Evolutionary conservation across 2,113 vertebrate species (phyloP), one percentile per base, ranked within the genome.

Genomic region (Neolamprologus longior): DNA sequence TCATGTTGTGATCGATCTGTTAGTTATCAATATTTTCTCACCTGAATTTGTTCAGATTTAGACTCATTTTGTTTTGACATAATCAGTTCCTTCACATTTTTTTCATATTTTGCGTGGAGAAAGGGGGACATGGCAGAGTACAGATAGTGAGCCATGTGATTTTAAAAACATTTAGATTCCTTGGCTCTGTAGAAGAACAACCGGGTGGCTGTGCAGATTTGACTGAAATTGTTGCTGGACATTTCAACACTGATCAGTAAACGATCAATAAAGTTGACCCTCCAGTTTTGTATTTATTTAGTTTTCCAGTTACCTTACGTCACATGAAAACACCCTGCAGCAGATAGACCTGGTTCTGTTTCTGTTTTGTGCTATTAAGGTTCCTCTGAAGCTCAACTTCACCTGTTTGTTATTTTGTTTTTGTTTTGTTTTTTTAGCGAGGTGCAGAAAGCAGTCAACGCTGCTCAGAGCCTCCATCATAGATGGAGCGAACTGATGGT

Each of bases 381-480:
- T 47, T 76, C 24, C 9, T 76, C 71, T 28, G 71, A 76, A 28
- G 71, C 14, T 47, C 71, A 28, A 10, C 24, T 76, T 76, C 14
- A 28, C 14, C 24, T 47, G 42, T 76, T 76, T 73, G 8, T 5
- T 40, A n/a, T 37, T 40, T 21, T 40, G 2, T 35, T 7, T 15
- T 61, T 11, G 10, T 7, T 9, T 24, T 24, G 11, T 33, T 14
- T 88, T 90, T 13, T 52, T 94, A 99, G 98, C 80, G 99, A 99
- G 95, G 99, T 99, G 7, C 98, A 99, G 94, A 99, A 99, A 93
- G 98, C 98, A 0, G 98, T 99, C 84, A 98, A 98, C 52, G 98
- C 98, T 3, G 98, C 99, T 4, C 98, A 99, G 93, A 98, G 97
- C 19, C 96, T 99, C 92, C 98, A 99, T 95, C 98, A 98, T 92